Evolutionary conservation across 2,797 vertebrate genomes (phyloP), one percentile per base, ranked within the genome.

Genomic region (Enteromius fasciolatus): DNA sequence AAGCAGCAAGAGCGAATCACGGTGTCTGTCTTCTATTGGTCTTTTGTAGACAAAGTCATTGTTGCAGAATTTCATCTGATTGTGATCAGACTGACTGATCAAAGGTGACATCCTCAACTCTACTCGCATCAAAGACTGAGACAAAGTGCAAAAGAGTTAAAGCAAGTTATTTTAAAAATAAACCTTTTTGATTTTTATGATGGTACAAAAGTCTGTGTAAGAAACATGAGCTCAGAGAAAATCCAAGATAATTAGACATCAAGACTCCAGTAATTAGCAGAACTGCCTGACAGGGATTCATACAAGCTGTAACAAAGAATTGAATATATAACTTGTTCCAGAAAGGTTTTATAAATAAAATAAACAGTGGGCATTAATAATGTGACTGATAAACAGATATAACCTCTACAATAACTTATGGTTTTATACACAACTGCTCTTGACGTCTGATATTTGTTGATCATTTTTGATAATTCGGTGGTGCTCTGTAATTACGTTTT

Each of bases 191-290:
- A 17, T 50, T 75, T 79, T 72, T 66, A 76, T 76, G 52, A 39
- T 78, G 69, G 39, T 72, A 66, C 39, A 63, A 50, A 81, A 79
- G 31, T 70, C 23, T 78, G 73, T 69, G 72, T 78, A 74, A 69
- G 80, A 75, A 77, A 78, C n/a, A 83, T 8, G 12, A 59, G 57
- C 48, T 83, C 69, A 44, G 82, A 76, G 74, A 81, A 92, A 91
- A 88, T 89, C 88, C 89, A 93, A 92, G 90, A 92, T 93, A 94
- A 94, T 95, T 91, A 91, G 89, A 89, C 87, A 91, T 93, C 91
- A 92, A 92, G 87, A 89, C 88, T 92, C 88, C 14, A 90, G 92
- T 92, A 93, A 94, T 93, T 92, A 93, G 90, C 88, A 78, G 84
- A 91, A 90, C 84, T 87, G 90, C 92, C 90, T 89, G 91, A 90